Conservation (phyloP, 1,140 invertebrate species). For the Hestina assimilis region DNA sequence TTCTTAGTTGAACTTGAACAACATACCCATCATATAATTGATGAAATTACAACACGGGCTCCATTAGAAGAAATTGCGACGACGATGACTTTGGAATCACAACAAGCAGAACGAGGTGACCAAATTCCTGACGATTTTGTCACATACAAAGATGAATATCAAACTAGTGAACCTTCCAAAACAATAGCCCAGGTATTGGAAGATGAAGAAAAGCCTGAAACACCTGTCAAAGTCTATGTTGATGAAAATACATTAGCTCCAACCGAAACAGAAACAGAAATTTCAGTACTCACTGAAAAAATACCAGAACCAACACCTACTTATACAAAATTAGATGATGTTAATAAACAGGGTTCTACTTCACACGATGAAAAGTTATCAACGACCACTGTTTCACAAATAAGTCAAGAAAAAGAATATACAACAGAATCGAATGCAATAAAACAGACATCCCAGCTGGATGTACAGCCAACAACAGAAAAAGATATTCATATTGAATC, state of each 20-base stretch:
- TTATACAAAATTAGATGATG: not conserved
- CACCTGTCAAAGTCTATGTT: not conserved
- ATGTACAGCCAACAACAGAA: not conserved
- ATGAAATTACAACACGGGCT: constrained; percentile 32
- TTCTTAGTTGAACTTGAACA: constrained; percentile 63
- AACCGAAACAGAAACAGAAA: constrained; percentile 1
- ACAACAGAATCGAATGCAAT: constrained; percentile 3
- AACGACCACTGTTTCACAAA: constrained; percentile 4
- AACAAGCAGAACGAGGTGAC: constrained; percentile 38
- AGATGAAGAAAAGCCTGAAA: constrained; percentile 7
- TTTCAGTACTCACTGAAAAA: not conserved
- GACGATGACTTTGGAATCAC: constrained; percentile 22
- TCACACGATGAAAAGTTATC: constrained; percentile 12
- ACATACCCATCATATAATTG: constrained; percentile 50
- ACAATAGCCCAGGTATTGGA: constrained; percentile 4
- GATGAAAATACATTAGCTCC: constrained; percentile 10
- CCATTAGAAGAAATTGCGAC: constrained; percentile 27
- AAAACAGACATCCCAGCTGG: not conserved
- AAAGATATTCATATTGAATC: constrained; percentile 8
- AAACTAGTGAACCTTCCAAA: constrained; percentile 4
- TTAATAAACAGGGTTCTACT: not conserved
- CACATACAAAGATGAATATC: constrained; percentile 24
- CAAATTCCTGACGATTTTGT: constrained; percentile 20
- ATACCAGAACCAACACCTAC: not conserved
- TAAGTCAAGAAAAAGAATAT: constrained; percentile 13